These are phyloP conservation scores for Theropithecus gelada DNA, from an alignment of 2,113 vertebrate species.

Conservation along the genomic window DNA sequence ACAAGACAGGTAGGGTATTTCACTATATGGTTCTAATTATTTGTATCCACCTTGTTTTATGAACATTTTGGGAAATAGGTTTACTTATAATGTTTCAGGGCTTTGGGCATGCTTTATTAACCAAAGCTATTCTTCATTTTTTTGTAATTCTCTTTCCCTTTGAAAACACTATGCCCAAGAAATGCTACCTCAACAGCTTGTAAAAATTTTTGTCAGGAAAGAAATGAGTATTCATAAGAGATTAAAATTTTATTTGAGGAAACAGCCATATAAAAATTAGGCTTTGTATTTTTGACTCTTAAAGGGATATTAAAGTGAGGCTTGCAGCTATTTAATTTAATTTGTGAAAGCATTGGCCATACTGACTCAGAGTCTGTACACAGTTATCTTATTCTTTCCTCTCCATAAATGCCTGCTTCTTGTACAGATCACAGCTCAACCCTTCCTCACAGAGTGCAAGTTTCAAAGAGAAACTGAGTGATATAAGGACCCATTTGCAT, in stretches of 20 bases:
- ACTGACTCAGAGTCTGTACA: neutral
- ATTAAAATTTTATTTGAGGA: constrained; percentile 57
- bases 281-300: constrained; percentile 20
- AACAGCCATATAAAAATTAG: constrained; percentile 48
- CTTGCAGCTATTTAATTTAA: constrained; percentile 67
- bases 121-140: constrained; percentile 14
- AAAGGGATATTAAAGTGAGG: constrained; percentile 18
- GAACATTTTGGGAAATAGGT: constrained; percentile 3
- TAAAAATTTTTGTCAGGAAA: constrained; percentile 62
- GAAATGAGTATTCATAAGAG: constrained; percentile 53
- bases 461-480: neutral
- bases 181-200: constrained; percentile 9
- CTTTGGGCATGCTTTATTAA: constrained; percentile 36
- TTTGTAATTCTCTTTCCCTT: constrained; percentile 34
- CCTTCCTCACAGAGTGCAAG: neutral
- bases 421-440: neutral
- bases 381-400: neutral
- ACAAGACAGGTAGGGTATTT: neutral
- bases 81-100: constrained; percentile 28
- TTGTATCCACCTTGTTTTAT: neutral
- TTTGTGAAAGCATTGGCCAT: constrained; percentile 21
- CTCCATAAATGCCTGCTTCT: neutral
- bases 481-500: neutral
- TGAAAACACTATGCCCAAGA: neutral
- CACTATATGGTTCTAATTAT: neutral